Evolutionary conservation across 2,888 invertebrate species (phyloP), one percentile per base, ranked within the genome.

Genomic region (Drepana falcataria): DNA sequence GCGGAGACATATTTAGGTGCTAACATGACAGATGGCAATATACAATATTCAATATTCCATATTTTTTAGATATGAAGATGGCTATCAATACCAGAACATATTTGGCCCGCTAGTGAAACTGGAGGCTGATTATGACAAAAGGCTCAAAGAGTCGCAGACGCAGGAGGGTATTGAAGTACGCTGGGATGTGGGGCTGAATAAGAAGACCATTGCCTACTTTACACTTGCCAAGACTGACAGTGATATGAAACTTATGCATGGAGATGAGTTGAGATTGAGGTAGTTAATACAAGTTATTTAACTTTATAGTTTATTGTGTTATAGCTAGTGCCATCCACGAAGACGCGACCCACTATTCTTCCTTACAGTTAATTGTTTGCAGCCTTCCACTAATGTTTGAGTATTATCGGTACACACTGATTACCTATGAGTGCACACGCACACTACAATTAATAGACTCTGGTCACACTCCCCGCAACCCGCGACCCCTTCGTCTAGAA

Each of bases 241-340:
- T 57, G 99, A 99, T 75, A 98, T 99, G 97, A 98, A 98, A 79
- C 87, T 99, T 54, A 99, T 99, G 99, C 99, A 99, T 78, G 99
- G 99, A 4, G 99, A 99, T 91, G 99, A 99, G 81, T 85, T 99
- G 54, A 93, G 98, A 69, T 91, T 99, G 65, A 95, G 98, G 73
- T 91, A 69, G 65, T 52, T 63, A 33, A 35, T 9, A 35, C 21
- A 3, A 47, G 4, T 47, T 48, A 21, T 48, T 48, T 4, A 48
- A 21, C 48, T 21, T 21, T 21, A 21, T 21, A 21, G 21, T 21
- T 21, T 21, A 21, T 21, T 21, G 21, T 21, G 21, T 21, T 21
- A 21, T 21, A 21, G 21, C 21, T 21, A 21, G 21, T 21, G 21
- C 21, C 21, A 21, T 21, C 21, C 21, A 21, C 21, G 21, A 21